A percentile compares a stretch with the other conserved stretches of the same genome.
These are phyloP conservation scores for Aporophyla nigra DNA, from an alignment of 2,888 invertebrate genomes.

Conservation along the genomic window DNA sequence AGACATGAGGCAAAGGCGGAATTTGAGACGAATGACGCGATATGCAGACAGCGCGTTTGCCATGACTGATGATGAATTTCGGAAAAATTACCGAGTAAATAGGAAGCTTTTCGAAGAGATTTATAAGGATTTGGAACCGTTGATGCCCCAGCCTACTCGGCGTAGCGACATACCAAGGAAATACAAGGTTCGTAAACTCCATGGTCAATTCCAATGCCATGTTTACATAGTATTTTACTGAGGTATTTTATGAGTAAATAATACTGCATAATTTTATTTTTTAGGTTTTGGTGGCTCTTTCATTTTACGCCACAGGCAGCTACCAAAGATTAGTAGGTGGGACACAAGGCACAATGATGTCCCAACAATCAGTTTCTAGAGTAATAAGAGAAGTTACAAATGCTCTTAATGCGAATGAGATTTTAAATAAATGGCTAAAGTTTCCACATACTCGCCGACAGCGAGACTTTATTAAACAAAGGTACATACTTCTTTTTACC, in stretches of 20 bases:
- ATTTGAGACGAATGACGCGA: background rate
- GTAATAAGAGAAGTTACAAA: background rate
- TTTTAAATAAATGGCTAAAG: background rate
- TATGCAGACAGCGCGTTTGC: constrained; percentile 4
- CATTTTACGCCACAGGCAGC: constrained; percentile 12
- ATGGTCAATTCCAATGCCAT: no score
- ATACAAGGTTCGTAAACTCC: no score
- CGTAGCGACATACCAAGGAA: background rate
- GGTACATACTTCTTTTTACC: background rate
- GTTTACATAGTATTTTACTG: background rate
- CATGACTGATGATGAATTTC: constrained; percentile 6
- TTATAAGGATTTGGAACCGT: constrained; percentile 3
- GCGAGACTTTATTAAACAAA: background rate
- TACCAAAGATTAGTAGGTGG: constrained; percentile 22
- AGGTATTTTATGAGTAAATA: no score
- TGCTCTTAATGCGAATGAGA: background rate
- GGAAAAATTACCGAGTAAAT: background rate
- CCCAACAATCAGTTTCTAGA: constrained; percentile 10
- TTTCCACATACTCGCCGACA: background rate
- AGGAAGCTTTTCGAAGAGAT: background rate
- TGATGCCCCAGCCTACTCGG: constrained; percentile 11
- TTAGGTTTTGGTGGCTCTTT: constrained; percentile 15
- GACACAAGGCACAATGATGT: constrained; percentile 31
- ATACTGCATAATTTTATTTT: background rate
- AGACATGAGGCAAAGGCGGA: no score